Evolutionary conservation across 1,140 invertebrate species (phyloP).

Genomic region (Drosophila lacteicornis): DNA sequence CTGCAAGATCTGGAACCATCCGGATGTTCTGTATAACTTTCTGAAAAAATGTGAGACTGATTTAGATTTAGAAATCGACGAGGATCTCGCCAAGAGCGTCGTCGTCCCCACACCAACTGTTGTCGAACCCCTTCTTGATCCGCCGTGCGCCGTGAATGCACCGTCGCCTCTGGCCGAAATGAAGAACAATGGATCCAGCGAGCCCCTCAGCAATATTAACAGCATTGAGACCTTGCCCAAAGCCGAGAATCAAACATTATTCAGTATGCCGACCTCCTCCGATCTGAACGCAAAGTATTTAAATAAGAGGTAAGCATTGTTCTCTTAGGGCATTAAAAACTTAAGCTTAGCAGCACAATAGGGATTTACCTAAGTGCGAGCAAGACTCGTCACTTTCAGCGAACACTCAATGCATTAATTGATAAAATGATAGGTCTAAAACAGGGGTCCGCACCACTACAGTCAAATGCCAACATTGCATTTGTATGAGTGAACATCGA

Average conservation of each 20-base stretch:
- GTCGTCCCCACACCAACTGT: constrained; percentile 13
- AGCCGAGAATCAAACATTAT: constrained; percentile 26
- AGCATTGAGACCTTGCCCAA: constrained; percentile 18
- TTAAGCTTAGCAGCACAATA: too few relatives aligned
- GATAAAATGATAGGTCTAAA: too few relatives aligned
- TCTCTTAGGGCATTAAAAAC: too few relatives aligned
- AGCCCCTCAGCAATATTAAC: constrained; percentile 13
- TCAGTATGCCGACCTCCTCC: constrained; percentile 28
- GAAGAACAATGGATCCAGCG: constrained; percentile 11
- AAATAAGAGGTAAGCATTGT: constrained; percentile 35
- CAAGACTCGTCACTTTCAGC: too few relatives aligned
- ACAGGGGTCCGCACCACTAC: too few relatives aligned
- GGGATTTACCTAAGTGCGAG: too few relatives aligned
- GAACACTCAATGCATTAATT: too few relatives aligned
- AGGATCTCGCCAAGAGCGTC: constrained; percentile 78
- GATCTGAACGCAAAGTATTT: constrained; percentile 48
- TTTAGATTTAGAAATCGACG: constrained; percentile 94
- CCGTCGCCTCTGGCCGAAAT: constrained; percentile 27
- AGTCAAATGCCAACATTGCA: too few relatives aligned
- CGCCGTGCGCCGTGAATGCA: constrained; percentile 7
- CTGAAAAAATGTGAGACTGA: constrained; percentile 94
- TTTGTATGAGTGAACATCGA: too few relatives aligned
- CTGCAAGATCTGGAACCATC: constrained; percentile 99
- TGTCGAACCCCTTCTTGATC: constrained; percentile 37
- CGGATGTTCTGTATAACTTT: constrained; percentile 97